Conservation (phyloP, 2,113 vertebrate species). For the Prunella fulvescens region DNA sequence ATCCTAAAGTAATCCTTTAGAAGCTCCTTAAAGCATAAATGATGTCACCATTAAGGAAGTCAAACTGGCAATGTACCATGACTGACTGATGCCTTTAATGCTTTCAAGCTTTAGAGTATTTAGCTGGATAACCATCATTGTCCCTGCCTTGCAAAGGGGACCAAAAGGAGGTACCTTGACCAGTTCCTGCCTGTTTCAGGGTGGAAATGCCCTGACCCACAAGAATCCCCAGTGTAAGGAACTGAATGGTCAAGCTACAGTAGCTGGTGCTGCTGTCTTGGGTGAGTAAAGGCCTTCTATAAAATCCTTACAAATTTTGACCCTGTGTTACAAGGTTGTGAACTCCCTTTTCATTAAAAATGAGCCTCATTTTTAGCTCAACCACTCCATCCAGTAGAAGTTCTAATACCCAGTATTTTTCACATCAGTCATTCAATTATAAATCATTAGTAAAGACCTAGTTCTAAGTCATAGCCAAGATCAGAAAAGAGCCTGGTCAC, state of each 20-base stretch:
- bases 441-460: not conserved
- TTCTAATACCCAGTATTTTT: not conserved
- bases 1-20: not conserved
- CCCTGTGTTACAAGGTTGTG: accelerated
- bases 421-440: not conserved
- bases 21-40: not conserved
- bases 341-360: not conserved
- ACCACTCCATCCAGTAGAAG: not conserved
- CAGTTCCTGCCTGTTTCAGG: not conserved
- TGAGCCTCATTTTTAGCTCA: not conserved
- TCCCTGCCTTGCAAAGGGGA: not conserved
- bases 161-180: not conserved
- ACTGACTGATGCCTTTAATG: not conserved
- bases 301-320: not conserved
- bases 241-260: too few species aligned
- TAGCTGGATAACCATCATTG: not conserved
- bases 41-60: not conserved
- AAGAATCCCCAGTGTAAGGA: not conserved
- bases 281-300: not conserved
- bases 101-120: not conserved
- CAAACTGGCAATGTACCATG: not conserved
- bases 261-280: too few species aligned
- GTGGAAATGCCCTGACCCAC: not conserved
- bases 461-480: not conserved
- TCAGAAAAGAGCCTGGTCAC: not conserved